These are phyloP conservation scores for Pissodes strobi DNA, from an alignment of 1,140 invertebrate genomes.

Conservation along the genomic window DNA sequence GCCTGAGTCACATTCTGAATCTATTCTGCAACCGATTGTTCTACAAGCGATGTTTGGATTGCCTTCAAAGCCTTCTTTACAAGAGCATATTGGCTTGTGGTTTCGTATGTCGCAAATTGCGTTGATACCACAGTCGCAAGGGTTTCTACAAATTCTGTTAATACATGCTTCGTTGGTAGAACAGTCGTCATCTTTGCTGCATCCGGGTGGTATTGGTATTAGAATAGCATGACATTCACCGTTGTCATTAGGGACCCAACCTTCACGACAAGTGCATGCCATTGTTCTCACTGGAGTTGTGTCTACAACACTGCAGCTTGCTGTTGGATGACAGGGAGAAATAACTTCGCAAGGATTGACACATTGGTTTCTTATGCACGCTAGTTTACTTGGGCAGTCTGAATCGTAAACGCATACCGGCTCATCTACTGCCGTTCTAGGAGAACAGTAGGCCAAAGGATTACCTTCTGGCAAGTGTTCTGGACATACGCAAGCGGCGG, in stretches of 20 bases:
- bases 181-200: conserved; percentile 79
- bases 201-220: conserved; percentile 71
- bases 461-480: conserved; percentile 74
- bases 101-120: conserved; percentile 80
- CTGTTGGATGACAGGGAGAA: conserved; percentile 70
- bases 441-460: conserved; percentile 75
- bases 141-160: conserved; percentile 81
- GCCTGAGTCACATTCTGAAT: conserved; percentile 78
- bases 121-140: conserved; percentile 85
- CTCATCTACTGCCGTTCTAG: conserved; percentile 58
- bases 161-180: conserved; percentile 77
- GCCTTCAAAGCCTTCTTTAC: conserved; percentile 79
- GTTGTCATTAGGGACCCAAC: conserved; percentile 76
- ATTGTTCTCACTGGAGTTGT: conserved; percentile 81
- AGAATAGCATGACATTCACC: conserved; percentile 76
- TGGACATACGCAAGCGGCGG: conserved; percentile 75
- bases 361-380: conserved; percentile 79
- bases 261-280: conserved; percentile 82
- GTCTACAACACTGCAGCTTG: conserved; percentile 77
- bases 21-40: conserved; percentile 74
- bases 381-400: conserved; percentile 78
- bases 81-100: conserved; percentile 85
- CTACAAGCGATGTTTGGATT: conserved; percentile 81
- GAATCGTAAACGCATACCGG: conserved; percentile 74
- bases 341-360: conserved; percentile 77